phyloP scores from a whole-genome alignment of 2,113 vertebrate species.

The Macrotus californicus region DNA sequence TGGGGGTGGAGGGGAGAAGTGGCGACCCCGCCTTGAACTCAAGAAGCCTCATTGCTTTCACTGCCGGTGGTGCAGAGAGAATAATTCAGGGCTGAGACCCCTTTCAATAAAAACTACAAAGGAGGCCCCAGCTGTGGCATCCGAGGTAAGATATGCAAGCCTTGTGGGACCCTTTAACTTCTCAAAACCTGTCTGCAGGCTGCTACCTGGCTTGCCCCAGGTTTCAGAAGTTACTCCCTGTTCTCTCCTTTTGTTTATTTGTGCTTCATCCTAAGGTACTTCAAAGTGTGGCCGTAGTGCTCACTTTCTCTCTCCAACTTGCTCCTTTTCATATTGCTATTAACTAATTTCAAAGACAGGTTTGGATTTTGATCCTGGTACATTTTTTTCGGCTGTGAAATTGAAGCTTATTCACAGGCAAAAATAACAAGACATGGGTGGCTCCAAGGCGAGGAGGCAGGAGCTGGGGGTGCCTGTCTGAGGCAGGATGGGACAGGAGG shows the following conservation, averaged over 20 bases:
- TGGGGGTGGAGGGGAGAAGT: accelerated
- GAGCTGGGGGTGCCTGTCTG: background rate
- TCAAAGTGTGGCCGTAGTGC: background rate
- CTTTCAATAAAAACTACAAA: background rate
- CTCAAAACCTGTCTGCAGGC: background rate
- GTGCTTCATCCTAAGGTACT: background rate
- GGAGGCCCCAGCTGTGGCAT: background rate
- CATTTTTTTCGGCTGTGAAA: background rate
- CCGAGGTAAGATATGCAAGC: accelerated
- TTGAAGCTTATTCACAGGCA: background rate
- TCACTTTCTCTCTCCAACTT: background rate
- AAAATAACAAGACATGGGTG: background rate
- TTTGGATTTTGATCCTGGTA: background rate
- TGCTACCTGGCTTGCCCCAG: accelerated
- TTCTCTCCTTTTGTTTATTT: background rate
- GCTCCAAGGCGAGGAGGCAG: background rate
- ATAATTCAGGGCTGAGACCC: background rate
- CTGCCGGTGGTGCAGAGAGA: background rate
- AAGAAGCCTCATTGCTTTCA: background rate
- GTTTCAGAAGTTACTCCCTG: background rate
- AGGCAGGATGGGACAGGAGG: background rate
- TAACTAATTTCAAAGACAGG: background rate
- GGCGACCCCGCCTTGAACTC: background rate
- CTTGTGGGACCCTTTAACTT: background rate
- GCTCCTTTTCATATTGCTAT: background rate